Base-by-base conservation (phyloP, 2,797 vertebrate species). In the Galaxias olidus region DNA sequence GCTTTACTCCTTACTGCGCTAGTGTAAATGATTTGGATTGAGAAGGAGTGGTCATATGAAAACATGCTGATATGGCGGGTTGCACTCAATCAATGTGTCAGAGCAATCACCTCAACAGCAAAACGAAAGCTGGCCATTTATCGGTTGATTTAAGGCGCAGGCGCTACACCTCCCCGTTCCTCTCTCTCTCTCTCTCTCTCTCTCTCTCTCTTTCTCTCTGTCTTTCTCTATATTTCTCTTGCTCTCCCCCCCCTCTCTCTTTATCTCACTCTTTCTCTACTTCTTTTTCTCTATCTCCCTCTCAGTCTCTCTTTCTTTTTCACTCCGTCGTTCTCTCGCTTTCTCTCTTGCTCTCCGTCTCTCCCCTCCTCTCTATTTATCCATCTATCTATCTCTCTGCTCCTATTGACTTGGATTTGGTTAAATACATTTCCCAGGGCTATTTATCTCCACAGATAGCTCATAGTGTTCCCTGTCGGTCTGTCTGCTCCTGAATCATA, bases 31-130 rank as follows among this genome's bases (percentile, higher is more conserved):
- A 44, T 60, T 60, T 48, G 2, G 30, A 30, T 30, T 2, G 30
- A 30, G 30, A 6, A 30, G 30, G 30, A 30, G 30, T 2, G 58
- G 48, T 48, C 20, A 14, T 60, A 30, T 41, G 18, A 59, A 59
- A 66, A 49, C 55, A 44, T 46, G 17, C 55, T 17, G 61, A 55
- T 20, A 19, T 30, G 18, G 47, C 48, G 5, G 15, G 41, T 49
- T 59, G 10, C 42, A n/a, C 43, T 42, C 15, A 49, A 52, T 66
- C 56, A 49, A 53, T 59, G 58, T 66, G 41, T 45, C 57, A 9
- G 14, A 12, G 18, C 65, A 59, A 59, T 66, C 59, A 59, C 12
- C 30, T 17, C 19, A 66, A 66, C 42, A 10, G 65, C 14, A 14
- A 52, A 59, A 66, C 17, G 41, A 66, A 59, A 59, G 20, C 59